Evolutionary conservation across 2,888 invertebrate species (phyloP).

Genomic region (Cerceris ruficornis): DNA sequence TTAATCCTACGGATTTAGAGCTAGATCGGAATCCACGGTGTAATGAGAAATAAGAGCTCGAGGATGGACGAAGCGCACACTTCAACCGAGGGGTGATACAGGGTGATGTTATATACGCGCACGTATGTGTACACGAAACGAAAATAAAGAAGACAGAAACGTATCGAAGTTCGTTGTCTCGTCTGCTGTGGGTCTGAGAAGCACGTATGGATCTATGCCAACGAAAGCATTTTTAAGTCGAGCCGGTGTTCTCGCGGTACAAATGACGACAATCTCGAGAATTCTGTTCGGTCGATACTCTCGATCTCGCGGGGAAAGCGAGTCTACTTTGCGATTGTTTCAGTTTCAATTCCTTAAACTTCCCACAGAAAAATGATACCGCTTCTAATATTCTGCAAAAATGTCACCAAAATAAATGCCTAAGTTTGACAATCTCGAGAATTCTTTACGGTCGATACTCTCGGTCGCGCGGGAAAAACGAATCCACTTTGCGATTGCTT

Average conservation of each 20-base stretch:
- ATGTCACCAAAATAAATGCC: too few species aligned
- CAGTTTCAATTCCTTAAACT: too few species aligned
- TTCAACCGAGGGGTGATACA: background rate
- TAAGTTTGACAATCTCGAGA: too few species aligned
- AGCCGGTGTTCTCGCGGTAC: constrained; percentile 11
- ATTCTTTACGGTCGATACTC: too few species aligned
- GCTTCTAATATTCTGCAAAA: too few species aligned
- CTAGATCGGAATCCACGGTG: too few species aligned
- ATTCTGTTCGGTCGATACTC: background rate
- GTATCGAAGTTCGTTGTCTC: constrained; percentile 62
- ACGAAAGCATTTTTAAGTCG: constrained; percentile 40
- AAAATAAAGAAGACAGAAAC: constrained; percentile 56
- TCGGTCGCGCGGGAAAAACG: too few species aligned
- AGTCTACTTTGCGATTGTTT: background rate
- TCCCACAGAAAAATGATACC: too few species aligned
- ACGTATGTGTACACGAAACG: constrained; percentile 15
- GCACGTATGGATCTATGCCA: constrained; percentile 58
- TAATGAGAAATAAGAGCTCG: too few species aligned
- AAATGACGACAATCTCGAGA: background rate
- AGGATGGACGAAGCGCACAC: too few species aligned
- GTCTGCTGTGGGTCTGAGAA: constrained; percentile 46
- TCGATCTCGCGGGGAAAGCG: background rate
- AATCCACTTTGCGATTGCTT: too few species aligned
- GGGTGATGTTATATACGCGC: background rate
- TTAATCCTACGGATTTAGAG: too few species aligned